Base-by-base conservation (phyloP, 2,797 vertebrate species). In the Heliangelus exortis region DNA sequence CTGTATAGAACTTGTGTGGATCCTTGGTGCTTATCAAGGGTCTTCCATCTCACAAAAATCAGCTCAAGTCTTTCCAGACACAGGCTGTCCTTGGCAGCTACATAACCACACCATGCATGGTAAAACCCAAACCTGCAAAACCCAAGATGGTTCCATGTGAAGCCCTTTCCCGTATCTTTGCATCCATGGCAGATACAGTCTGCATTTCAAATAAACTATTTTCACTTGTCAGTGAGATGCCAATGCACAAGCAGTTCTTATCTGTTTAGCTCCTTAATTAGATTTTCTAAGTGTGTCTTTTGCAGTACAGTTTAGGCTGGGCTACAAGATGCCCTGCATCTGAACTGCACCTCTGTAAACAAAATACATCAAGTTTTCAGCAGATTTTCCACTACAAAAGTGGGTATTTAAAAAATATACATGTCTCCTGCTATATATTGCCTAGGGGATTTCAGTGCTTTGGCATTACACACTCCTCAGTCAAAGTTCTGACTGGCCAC, bases 91-190 rank as follows among this genome's bases (percentile, higher is more conserved):
- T 63, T 89, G 62, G 53, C 71, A 80, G 72, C n/a, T 87, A 23
- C 28, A 79, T 8, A 59, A 90, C 10, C 25, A 55, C 62, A 62
- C 45, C 39, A 47, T 0, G 11, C 2, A 6, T 5, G 1, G 0
- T 12, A 45, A 85, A 91, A 77, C 48, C 20, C 68, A 83, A 33
- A 87, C 7, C 68, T 77, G 14, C 45, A 74, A 87, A 93, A 80
- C 22, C 34, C 3, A 3, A 83, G 53, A 23, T 1, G 26, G 61
- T 34, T 50, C 61, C 33, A 14, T 18, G 33, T 31, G 55, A 91
- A 80, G 59, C 65, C 59, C 26, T 12, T 69, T 63, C 31, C 34
- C 51, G 17, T 13, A 77, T 26, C 68, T 78, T 65, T 58, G 48
- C 22, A 36, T 15, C 15, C 28, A 33, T 2, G 20, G 41, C 34